These are phyloP conservation scores for Macheiramphus alcinus DNA, from an alignment of 2,113 vertebrate genomes.

Conservation along the genomic window DNA sequence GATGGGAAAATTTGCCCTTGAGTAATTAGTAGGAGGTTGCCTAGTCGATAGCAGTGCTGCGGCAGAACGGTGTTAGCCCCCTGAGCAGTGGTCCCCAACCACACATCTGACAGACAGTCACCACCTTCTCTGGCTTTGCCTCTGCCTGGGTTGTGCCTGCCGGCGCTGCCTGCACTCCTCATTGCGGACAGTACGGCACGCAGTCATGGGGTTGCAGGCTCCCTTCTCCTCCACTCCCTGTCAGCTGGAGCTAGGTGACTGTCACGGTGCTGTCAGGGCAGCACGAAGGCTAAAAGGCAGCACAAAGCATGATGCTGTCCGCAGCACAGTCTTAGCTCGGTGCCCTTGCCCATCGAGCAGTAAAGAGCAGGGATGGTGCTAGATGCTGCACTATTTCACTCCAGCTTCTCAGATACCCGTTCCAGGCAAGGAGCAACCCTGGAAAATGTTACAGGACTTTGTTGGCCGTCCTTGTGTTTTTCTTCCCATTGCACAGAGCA, in stretches of 20 bases:
- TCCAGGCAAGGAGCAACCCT: too few relatives aligned
- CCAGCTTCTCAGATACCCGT: too few relatives aligned
- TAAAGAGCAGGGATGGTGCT: too few relatives aligned
- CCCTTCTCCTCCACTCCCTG: too few relatives aligned
- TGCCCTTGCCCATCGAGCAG: background rate
- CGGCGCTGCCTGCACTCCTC: background rate
- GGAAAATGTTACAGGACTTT: too few relatives aligned
- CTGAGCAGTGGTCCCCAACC: accelerated
- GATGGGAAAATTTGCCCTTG: background rate
- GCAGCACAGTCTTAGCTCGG: background rate
- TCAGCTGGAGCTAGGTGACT: background rate
- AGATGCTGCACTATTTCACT: too few relatives aligned
- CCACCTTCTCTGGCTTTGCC: background rate
- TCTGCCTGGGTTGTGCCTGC: background rate
- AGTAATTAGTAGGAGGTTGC: background rate
- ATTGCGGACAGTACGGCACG: accelerated
- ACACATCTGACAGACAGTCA: accelerated
- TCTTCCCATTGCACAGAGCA: too few relatives aligned
- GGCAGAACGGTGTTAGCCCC: accelerated
- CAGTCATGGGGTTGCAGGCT: background rate
- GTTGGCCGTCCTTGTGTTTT: too few relatives aligned
- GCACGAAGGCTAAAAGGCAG: background rate
- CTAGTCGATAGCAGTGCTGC: background rate
- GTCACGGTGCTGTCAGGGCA: background rate
- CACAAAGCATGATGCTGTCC: accelerated